Base-by-base conservation (phyloP, 2,888 invertebrate species). In the Pogonocherus hispidulus region DNA sequence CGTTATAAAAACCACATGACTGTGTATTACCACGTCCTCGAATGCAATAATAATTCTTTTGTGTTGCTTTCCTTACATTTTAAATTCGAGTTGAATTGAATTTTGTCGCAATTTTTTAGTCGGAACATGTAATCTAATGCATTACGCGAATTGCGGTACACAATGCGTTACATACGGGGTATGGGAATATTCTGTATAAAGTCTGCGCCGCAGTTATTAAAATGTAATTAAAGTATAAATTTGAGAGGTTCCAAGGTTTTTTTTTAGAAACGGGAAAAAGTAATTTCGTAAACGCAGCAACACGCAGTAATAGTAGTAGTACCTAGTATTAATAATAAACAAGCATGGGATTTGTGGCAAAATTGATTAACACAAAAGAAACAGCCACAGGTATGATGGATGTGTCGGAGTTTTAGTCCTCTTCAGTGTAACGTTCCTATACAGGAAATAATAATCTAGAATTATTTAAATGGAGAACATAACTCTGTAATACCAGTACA, bases 1-100 rank as follows among this genome's bases (percentile, higher is more conserved):
- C 52, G 22, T 54, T 44, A 54, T 63, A 54, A 63, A 59, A 63
- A 47, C 14, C 44, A 22, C 27, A 63, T 23, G 19, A 20, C 52
- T 63, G 27, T 54, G 23, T 63, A 52, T 52, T 23, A 41, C 46
- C 63, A 44, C 23, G 52, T 63, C 54, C 63, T 46, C 54, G 63
- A 27, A 16, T 19, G 32, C 16, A 52, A 32, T 52, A 52, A 52
- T 52, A 32, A 52, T 52, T 52, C 52, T 52, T 52, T 52, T 52
- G 52, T 52, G 3, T 52, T 52, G 16, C 27, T 52, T 18, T 52
- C 32, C 9, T 16, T 18, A 16, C 22, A 41, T 41, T 35, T 11
- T 51, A 8, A 23, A 32, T 52, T 32, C 32, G 16, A 32, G 18
- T 3, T 16, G 27, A 52, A 52, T 52, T 52, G 32, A 27, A 52